These are phyloP conservation scores for Muraenolepis orangiensis DNA, from an alignment of 2,797 vertebrate species.

Conservation along the genomic window DNA sequence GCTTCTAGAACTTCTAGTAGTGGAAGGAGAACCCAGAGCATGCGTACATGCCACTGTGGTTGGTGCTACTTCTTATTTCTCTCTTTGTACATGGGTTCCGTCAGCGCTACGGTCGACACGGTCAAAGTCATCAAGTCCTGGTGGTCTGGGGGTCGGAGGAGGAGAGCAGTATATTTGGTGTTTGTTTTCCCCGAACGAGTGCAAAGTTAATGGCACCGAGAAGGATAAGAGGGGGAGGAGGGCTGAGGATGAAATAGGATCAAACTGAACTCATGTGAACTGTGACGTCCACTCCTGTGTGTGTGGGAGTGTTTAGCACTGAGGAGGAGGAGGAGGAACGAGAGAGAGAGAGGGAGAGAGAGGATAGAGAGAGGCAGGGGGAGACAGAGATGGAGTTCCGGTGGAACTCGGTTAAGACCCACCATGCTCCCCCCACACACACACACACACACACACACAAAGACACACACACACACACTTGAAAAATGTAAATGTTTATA, in stretches of 20 bases:
- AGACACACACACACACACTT: constrained; percentile 20
- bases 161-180: constrained; percentile 48
- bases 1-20: constrained; percentile 32
- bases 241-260: constrained; percentile 22
- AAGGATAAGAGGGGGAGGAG: constrained; percentile 30
- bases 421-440: not conserved
- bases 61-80: too few relatives aligned
- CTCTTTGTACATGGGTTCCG: constrained; percentile 51
- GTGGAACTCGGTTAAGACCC: not conserved
- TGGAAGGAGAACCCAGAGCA: constrained; percentile 53
- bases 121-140: too few relatives aligned
- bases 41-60: constrained; percentile 68
- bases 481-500: constrained; percentile 43
- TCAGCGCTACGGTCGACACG: constrained; percentile 58
- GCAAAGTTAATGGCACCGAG: constrained; percentile 46
- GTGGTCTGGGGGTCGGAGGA: too few relatives aligned
- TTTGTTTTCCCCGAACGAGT: constrained; percentile 43
- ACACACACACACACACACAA: too few relatives aligned
- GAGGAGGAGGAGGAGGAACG: constrained; percentile 10
- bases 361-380: not conserved
- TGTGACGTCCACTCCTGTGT: not conserved
- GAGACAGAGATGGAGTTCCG: not conserved
- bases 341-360: constrained; percentile 24
- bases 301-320: not conserved
- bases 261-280: not conserved